Evolutionary conservation across 1,140 invertebrate genomes (phyloP), one percentile per base, ranked within the genome.

Genomic region (Pseudoatta argentina): DNA sequence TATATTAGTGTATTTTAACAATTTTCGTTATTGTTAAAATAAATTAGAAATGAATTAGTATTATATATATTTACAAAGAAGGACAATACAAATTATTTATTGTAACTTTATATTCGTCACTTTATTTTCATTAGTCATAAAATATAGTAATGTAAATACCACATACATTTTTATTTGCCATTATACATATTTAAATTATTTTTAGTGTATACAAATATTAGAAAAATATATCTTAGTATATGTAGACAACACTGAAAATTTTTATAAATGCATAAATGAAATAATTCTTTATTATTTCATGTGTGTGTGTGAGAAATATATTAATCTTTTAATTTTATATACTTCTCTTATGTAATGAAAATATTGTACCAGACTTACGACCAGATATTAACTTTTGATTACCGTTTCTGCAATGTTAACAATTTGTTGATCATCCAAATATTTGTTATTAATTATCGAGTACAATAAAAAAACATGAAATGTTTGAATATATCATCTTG

Each of bases 131-230:
- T 6, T 59, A 53, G 16, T 34, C 61, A 16, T 83, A 55, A n/a
- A 83, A 44, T 66, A 27, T 59, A 59, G 1, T 18, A 51, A 82
- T 82, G 48, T 44, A 64, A 81, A 59, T 83, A 83, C 21, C 34
- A 63, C 21, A 30, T 71, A 64, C 7, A 10, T 24, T 77, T 69
- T 34, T 2, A 51, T 78, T 76, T 63, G 0, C 0, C 5, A n/a
- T 30, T 77, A 55, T 24, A 18, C 48, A 53, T 72, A 61, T 16
- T 57, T 85, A 1, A 51, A 48, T 14, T 14, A 86, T 57, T 72
- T 86, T 39, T 2, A 55, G 16, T 16, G 5, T 81, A 34, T 34
- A 75, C 34, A 39, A 86, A 30, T 21, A 30, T 24, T 55, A 57
- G 24, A 69, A 71, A 81, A 57, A 55, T 67, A 39, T 81, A 12